phyloP scores from a whole-genome alignment of 2,888 invertebrate species.

The Nomada ruficornis region DNA sequence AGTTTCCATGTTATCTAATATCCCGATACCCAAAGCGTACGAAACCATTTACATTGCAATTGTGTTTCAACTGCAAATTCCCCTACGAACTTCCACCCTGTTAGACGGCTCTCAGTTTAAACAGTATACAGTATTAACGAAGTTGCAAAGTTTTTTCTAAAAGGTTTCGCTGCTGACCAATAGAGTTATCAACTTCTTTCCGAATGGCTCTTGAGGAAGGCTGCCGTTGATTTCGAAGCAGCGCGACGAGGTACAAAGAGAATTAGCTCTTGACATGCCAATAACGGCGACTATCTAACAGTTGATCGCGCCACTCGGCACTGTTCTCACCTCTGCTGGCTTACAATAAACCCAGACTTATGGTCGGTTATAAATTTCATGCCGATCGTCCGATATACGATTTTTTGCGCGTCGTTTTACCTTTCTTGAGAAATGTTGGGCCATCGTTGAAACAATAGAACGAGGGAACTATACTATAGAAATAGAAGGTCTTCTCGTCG shows the following conservation, averaged over 20 bases:
- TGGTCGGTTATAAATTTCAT: conserved; percentile 26
- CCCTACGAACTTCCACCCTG: neutral
- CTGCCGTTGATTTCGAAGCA: neutral
- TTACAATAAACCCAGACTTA: conserved; percentile 30
- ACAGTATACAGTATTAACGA: neutral
- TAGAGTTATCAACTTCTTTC: conserved; percentile 1
- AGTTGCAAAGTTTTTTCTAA: conserved; percentile 4
- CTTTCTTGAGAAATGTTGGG: neutral
- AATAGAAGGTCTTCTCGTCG: too few species aligned
- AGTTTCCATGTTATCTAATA: neutral
- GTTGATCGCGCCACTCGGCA: neutral
- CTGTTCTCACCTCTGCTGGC: conserved; percentile 19
- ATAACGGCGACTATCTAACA: neutral
- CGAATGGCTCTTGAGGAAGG: neutral
- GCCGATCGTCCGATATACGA: conserved; percentile 30
- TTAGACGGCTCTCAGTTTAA: neutral
- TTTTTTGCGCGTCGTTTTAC: conserved; percentile 19
- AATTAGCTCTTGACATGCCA: too few species aligned
- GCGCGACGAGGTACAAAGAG: too few species aligned
- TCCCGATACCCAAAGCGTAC: neutral
- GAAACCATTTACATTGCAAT: neutral
- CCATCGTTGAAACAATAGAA: conserved; percentile 7
- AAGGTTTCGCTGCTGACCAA: neutral
- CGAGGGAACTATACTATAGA: too few species aligned
- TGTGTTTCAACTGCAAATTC: neutral